Conservation (phyloP, 1,140 invertebrate species). For the Bombus soroeensis region DNA sequence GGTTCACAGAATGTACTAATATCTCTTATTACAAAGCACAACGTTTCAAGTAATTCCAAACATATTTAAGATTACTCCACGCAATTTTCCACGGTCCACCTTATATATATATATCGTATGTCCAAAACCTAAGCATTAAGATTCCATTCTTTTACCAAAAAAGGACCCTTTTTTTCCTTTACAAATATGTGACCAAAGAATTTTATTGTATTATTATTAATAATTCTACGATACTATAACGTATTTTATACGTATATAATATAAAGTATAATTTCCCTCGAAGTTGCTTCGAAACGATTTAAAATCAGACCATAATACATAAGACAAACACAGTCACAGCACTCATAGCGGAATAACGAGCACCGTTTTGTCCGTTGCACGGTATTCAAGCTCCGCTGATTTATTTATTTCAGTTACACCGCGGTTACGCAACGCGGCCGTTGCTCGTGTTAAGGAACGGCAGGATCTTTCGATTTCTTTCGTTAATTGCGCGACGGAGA, state of each 20-base stretch:
- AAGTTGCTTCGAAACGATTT: background rate
- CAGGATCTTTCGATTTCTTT: conserved; percentile 27
- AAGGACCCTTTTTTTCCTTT: background rate
- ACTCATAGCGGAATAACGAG: conserved; percentile 10
- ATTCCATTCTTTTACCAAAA: no score
- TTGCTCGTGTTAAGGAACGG: background rate
- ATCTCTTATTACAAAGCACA: no score
- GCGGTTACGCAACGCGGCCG: conserved; percentile 1
- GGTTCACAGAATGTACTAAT: no score
- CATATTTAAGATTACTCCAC: no score
- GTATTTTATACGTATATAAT: no score
- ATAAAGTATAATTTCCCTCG: background rate
- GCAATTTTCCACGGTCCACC: no score
- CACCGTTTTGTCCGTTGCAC: background rate
- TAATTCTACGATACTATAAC: no score
- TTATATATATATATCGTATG: no score
- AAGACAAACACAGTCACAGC: background rate
- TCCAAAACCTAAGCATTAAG: no score
- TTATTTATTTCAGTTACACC: conserved; percentile 29
- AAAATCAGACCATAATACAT: background rate
- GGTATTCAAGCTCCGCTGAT: conserved; percentile 1
- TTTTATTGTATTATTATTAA: background rate
- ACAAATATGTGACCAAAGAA: background rate
- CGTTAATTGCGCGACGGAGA: conserved; percentile 20
- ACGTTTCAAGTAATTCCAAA: no score